Evolutionary conservation across 2,113 vertebrate genomes (phyloP).

Genomic region (Pachypanchax playfairii): DNA sequence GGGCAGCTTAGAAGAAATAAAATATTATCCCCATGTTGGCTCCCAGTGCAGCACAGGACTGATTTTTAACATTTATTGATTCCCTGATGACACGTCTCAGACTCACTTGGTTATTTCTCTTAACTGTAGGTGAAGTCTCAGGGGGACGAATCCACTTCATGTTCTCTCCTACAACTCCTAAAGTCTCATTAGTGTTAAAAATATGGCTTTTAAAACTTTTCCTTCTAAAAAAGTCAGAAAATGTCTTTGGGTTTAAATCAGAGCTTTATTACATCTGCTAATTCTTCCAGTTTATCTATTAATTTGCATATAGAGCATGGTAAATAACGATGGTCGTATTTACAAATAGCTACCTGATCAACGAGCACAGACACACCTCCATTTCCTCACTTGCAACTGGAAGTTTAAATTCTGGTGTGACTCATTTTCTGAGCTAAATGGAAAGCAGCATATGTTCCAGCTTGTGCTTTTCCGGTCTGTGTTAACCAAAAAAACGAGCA

Average conservation of each 20-base stretch:
- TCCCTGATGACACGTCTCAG: slow-evolving; percentile 4
- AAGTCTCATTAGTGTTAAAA: neutral
- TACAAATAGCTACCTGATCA: no score
- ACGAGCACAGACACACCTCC: no score
- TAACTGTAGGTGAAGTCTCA: neutral
- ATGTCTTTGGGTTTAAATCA: neutral
- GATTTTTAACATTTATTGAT: slow-evolving; percentile 49
- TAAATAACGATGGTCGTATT: no score
- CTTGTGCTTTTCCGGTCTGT: neutral
- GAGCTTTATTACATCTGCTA: no score
- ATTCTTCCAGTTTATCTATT: no score
- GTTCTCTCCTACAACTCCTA: no score
- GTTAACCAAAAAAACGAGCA: neutral
- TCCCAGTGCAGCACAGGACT: neutral
- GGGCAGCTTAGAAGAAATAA: slow-evolving; percentile 9
- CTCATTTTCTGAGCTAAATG: neutral
- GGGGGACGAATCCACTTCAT: neutral
- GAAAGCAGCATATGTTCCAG: neutral
- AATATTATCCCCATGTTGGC: slow-evolving; percentile 4
- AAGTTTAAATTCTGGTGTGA: no score
- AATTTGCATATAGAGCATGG: no score
- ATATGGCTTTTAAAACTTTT: neutral
- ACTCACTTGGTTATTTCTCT: neutral
- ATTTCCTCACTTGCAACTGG: no score
- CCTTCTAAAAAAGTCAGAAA: neutral